Evolutionary conservation across 2,888 invertebrate genomes (phyloP), one percentile per base, ranked within the genome.

Genomic region (Drosophila borborema): DNA sequence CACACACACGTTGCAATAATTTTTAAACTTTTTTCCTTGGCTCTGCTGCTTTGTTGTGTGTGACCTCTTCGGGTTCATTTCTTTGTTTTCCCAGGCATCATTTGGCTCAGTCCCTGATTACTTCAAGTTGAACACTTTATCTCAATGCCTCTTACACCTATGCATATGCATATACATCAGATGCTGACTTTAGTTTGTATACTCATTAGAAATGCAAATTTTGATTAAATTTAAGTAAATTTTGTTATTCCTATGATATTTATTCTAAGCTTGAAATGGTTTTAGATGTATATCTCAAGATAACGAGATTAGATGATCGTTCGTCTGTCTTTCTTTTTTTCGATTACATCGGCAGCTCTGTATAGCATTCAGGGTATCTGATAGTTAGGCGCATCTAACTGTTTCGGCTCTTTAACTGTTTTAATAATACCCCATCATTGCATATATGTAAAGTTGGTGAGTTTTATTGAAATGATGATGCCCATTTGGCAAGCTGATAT

Each of bases 81-180:
- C 12, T 28, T 60, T 74, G 38, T 60, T 34, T 43, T 31, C 54
- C 0, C n/a, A 9, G 28, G 60, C 78, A 60, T 63, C 72, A 77
- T 77, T 77, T 77, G 72, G 62, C 62, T 43, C 31, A 55, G 62
- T 43, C 48, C 48, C 53, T 74, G 80, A 69, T 74, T 70, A 64
- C 80, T 56, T 56, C 4, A 72, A 69, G 49, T 74, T 68, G 40
- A 43, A 36, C 45, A 46, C 40, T 53, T 49, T 16, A 16, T 16
- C 41, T 31, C n/a, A 9, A 10, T 40, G 38, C 7, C 23, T 23
- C n/a, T 4, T 12, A 14, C 18, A 36, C 12, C 34, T 36, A 10
- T 2, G 10, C 8, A 31, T 2, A 48, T 16, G 16, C 16, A 48
- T 31, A 28, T 8, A 41, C 28, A 28, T 28, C 28, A 5, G 28